phyloP scores from a whole-genome alignment of 2,797 vertebrate genomes.

The Gambelia wislizenii region DNA sequence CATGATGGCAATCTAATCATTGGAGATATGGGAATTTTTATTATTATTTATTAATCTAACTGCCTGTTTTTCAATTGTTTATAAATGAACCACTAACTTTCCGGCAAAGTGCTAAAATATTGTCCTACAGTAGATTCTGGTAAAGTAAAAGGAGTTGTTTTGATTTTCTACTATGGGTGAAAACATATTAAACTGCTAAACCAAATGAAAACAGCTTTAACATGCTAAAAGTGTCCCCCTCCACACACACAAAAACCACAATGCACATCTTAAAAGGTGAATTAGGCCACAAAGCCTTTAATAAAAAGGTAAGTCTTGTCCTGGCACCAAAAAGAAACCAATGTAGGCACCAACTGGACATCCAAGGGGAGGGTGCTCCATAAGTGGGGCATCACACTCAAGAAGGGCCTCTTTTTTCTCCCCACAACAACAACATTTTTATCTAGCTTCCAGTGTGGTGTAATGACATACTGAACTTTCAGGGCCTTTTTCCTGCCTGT shows the following conservation, averaged over 20 bases:
- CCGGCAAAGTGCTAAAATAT: not conserved
- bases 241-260: too few species aligned
- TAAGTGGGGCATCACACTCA: too few species aligned
- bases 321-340: too few species aligned
- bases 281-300: too few species aligned
- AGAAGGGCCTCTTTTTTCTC: too few species aligned
- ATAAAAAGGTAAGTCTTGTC: too few species aligned
- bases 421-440: not conserved
- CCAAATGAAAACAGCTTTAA: too few species aligned
- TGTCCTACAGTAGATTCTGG: not conserved
- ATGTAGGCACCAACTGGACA: too few species aligned
- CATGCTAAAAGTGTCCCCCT: too few species aligned
- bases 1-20: slow-evolving; percentile 53
- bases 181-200: too few species aligned
- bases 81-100: not conserved
- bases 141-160: not conserved
- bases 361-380: too few species aligned
- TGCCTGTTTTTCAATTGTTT: not conserved
- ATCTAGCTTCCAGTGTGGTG: not conserved
- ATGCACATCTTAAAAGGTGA: too few species aligned
- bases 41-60: not conserved
- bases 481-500: not conserved
- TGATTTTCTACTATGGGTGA: not conserved
- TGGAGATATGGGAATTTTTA: not conserved
- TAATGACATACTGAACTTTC: not conserved